phyloP scores from a whole-genome alignment of 37 sponge, comb jelly and placozoan genomes.

The Bolinopsis microptera region DNA sequence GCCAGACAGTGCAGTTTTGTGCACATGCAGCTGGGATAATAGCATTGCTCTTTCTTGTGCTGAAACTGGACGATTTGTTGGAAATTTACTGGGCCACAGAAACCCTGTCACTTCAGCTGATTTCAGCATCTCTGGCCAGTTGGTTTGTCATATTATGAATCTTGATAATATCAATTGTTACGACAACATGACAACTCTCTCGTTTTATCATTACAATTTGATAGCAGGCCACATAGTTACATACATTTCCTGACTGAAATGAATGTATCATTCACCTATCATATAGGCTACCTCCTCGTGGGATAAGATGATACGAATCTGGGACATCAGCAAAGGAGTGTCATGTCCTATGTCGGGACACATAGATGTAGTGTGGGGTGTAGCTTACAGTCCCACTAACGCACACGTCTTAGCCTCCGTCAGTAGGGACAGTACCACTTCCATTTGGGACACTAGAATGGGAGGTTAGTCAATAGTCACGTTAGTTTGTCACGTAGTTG shows the following conservation, averaged over 20 bases:
- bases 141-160: too few species aligned
- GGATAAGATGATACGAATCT: conserved; percentile 34
- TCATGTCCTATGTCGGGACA: conserved; percentile 61
- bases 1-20: neutral
- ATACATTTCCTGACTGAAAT: too few species aligned
- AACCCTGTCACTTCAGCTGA: conserved; percentile 56
- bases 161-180: too few species aligned
- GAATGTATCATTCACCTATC: too few species aligned
- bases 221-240: too few species aligned
- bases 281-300: conserved; percentile 37
- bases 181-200: too few species aligned
- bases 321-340: neutral
- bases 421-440: neutral
- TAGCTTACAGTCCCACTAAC: neutral
- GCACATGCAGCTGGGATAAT: conserved; percentile 49
- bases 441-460: conserved; percentile 41
- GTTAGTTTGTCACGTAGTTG: too few species aligned
- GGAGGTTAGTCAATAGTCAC: conserved; percentile 45
- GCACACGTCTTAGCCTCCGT: conserved; percentile 30
- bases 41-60: neutral
- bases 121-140: neutral
- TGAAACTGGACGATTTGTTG: neutral
- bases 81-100: conserved; percentile 10
- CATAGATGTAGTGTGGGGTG: conserved; percentile 54
- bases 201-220: too few species aligned